Evolutionary conservation across 2,113 vertebrate species (phyloP), one percentile per base, ranked within the genome.

Genomic region (Xenopus borealis): DNA sequence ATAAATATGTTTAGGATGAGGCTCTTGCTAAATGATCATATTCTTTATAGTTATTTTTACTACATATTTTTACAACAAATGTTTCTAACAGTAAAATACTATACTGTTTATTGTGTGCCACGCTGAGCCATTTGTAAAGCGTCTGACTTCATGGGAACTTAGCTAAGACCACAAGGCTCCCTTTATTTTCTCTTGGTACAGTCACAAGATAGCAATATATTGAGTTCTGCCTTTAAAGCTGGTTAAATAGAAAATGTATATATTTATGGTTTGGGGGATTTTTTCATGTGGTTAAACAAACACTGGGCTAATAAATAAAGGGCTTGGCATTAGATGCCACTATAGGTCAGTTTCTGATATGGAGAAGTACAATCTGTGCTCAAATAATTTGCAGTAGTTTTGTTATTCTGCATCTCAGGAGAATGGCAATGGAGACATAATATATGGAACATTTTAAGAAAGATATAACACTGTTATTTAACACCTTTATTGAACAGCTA

Each of bases 61-160:
- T 27, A 27, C 23, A 27, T 27, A 27, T 27, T 27, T 27, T 27
- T 2, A 27, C 23, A 27, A 27, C n/a, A 5, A 40, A 58, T 44
- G 8, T 40, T 52, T 27, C n/a, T 44, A 20, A 44, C n/a, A 66
- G 19, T 19, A 11, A 12, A 1, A 10, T 27, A 59, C 40, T 74
- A 23, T 68, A 68, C 33, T 40, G 33, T 40, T 40, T 52, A 27
- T 75, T 18, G 11, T 4, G n/a, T n/a, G 30, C 17, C 14, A 67
- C 59, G 23, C 11, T 19, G 27, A 50, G 59, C 59, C 18, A 61
- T 68, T 75, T 67, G 33, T 59, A 12, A 65, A 27, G 64, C 59
- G 44, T 13, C 30, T 46, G 66, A 61, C 44, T 59, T 75, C n/a
- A 68, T 75, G 72, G 65, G 65, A 75, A 68, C 20, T 16, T 20